Evolutionary conservation across 2,797 vertebrate species (phyloP).

Genomic region (Spatula versicolor): DNA sequence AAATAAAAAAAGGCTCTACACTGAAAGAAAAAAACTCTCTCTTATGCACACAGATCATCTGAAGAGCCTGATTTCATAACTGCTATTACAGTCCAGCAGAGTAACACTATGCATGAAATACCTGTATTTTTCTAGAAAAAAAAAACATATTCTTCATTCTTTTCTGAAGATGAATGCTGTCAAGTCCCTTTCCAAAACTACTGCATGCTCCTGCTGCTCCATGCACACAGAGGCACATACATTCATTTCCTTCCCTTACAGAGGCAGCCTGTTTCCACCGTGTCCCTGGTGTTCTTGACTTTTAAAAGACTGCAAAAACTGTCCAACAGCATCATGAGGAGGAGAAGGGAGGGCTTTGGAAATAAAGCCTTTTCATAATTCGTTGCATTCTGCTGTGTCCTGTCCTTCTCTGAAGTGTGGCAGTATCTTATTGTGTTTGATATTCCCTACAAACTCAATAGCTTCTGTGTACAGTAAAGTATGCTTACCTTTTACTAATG

Average conservation of each 20-base stretch:
- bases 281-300: neutral
- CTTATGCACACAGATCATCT: neutral
- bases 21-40: neutral
- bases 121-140: slow-evolving; percentile 18
- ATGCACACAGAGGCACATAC: neutral
- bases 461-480: neutral
- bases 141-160: slow-evolving; percentile 17
- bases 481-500: slow-evolving; percentile 16
- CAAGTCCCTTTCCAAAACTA: neutral
- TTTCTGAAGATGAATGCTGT: neutral
- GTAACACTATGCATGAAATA: neutral
- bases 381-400: neutral
- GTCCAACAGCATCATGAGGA: neutral
- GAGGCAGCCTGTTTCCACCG: neutral
- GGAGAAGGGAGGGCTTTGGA: neutral
- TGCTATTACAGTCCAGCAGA: neutral
- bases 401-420: neutral
- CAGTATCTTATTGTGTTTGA: neutral
- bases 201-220: neutral
- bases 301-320: neutral
- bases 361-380: neutral
- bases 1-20: neutral
- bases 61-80: neutral
- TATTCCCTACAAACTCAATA: neutral
- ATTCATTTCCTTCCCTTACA: slow-evolving; percentile 2